Evolutionary conservation across 1,140 invertebrate genomes (phyloP), one percentile per base, ranked within the genome.

Genomic region (Drosophila sechellia): DNA sequence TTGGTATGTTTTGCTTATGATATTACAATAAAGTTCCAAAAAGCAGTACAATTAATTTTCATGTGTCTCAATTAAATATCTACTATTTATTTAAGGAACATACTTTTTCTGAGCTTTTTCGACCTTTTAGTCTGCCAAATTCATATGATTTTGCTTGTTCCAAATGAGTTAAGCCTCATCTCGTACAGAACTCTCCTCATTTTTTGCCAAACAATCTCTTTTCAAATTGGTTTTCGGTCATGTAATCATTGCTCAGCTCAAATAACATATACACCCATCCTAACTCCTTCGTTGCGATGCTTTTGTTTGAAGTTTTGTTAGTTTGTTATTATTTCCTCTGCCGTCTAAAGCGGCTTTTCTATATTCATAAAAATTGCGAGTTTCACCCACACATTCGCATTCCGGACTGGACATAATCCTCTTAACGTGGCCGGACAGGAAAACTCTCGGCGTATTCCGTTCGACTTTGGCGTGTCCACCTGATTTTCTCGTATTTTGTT

Each of bases 321-420:
- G 78, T 81, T 75, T 70, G 52, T 57, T 57, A 71, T 71, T 70
- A 70, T 70, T 71, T 57, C 35, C 66, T 27, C 58, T 79, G 84
- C 70, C 59, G 75, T 77, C 78, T 63, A 86, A 86, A 86, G 83
- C 81, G 78, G 81, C 81, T 87, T 87, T 87, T 78, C 65, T 83
- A 85, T 85, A 85, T 85, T 87, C 83, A 87, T 86, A 87, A 86
- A 86, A 87, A 87, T 85, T 87, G 81, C 78, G 83, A 81, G 81
- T 68, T 79, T 78, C 66, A 65, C 83, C 34, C 35, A 45, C 63
- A 55, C 61, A 39, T 35, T 48, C 71, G 54, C 61, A 80, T 71
- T 58, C 34, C 68, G 54, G 54, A 55, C 65, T 71, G 79, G 73
- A 76, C 75, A 68, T 86, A 86, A 86, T 87, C 81, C 74, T 72